phyloP scores from a whole-genome alignment of 1,140 invertebrate species.

The Aphaenogaster floridana region DNA sequence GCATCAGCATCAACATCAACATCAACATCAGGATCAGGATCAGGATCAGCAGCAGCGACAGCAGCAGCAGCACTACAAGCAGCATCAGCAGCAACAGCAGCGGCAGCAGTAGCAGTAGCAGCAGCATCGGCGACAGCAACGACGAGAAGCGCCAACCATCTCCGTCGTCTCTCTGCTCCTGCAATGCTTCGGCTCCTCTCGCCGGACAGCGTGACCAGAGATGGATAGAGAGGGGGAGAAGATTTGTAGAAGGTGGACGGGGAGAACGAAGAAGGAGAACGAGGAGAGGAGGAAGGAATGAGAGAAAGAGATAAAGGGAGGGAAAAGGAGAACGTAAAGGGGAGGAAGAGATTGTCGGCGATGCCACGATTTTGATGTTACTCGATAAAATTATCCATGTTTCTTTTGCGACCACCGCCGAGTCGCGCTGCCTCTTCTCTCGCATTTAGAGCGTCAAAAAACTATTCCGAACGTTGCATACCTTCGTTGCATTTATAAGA shows the following conservation, averaged over 20 bases:
- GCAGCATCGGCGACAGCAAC: slow-evolving; percentile 38
- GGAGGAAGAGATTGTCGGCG: slow-evolving; percentile 26
- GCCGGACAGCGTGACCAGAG: slow-evolving; percentile 60
- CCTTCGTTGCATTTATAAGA: background rate
- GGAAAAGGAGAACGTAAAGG: background rate
- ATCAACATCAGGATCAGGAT: slow-evolving; percentile 36
- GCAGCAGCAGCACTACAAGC: slow-evolving; percentile 1
- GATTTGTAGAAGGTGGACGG: background rate
- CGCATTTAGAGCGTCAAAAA: background rate
- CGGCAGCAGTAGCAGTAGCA: background rate
- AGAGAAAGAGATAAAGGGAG: background rate
- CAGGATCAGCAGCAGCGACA: slow-evolving; percentile 26
- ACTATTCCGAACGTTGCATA: background rate
- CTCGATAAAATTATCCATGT: slow-evolving; percentile 69
- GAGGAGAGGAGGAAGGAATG: background rate
- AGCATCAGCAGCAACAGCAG: background rate
- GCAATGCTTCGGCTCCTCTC: slow-evolving; percentile 50
- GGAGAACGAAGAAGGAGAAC: background rate
- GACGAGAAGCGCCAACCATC: slow-evolving; percentile 9
- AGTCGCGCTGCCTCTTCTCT: background rate
- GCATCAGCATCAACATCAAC: slow-evolving; percentile 47
- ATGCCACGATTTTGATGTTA: slow-evolving; percentile 66
- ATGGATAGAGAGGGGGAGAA: background rate
- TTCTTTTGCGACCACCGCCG: slow-evolving; percentile 25
- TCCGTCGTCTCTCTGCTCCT: slow-evolving; percentile 35